Percentiles rank a stretch among this genome's conserved stretches.
Conservation (phyloP, 1,140 invertebrate species). For the Heliconius hermathena region DNA sequence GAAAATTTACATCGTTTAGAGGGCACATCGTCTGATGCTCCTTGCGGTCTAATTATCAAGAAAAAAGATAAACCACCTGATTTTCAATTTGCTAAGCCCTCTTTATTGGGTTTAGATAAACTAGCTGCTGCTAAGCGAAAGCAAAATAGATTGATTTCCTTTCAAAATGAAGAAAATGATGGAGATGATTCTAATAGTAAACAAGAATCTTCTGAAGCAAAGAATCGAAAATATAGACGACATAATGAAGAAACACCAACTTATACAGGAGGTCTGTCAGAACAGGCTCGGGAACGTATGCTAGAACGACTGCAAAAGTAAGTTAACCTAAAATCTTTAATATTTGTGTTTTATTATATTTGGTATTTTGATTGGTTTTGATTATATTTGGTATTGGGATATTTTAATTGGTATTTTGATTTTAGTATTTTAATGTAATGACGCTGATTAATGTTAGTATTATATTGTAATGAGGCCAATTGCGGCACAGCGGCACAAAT, state of each 20-base stretch:
- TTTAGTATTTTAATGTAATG: not conserved
- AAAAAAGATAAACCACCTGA: constrained; percentile 86
- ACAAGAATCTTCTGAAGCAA: constrained; percentile 67
- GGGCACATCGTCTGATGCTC: constrained; percentile 87
- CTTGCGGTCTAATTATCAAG: constrained; percentile 92
- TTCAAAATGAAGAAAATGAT: constrained; percentile 84
- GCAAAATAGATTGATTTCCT: constrained; percentile 86
- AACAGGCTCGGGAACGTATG: constrained; percentile 88
- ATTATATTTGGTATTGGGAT: too few species aligned
- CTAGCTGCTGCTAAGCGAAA: constrained; percentile 89
- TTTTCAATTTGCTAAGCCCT: constrained; percentile 91
- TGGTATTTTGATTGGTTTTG: too few species aligned
- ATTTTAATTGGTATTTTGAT: not conserved
- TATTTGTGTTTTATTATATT: not conserved
- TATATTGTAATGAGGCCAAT: too few species aligned
- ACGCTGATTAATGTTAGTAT: not conserved
- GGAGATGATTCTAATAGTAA: constrained; percentile 66
- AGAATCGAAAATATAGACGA: constrained; percentile 87
- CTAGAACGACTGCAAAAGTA: constrained; percentile 84
- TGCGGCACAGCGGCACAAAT: too few species aligned
- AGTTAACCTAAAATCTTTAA: constrained; percentile 24
- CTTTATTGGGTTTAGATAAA: constrained; percentile 93
- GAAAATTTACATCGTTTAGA: constrained; percentile 90
- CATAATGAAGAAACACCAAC: constrained; percentile 94
- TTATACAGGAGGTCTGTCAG: constrained; percentile 94